Percentiles rank a stretch among this genome's conserved stretches.
These are phyloP conservation scores for Pseudomyrmex pallidus DNA, from an alignment of 1,140 invertebrate genomes.

Conservation along the genomic window DNA sequence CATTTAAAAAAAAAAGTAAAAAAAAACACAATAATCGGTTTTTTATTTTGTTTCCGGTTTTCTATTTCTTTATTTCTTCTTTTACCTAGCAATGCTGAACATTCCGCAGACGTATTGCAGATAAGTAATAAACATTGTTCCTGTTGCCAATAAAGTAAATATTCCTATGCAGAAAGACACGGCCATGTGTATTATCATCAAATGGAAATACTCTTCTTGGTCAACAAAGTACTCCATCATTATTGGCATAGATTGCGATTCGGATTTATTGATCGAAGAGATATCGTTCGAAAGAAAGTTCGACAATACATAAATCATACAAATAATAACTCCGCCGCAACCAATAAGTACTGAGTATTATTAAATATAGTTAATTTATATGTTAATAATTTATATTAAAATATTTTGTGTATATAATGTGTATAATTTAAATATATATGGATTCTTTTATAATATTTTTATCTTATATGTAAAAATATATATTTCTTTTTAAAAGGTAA, in stretches of 20 bases:
- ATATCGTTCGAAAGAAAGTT: neutral
- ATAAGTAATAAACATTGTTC: neutral
- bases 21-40: no score
- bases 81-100: neutral
- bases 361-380: neutral
- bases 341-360: neutral
- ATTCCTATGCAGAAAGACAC: neutral
- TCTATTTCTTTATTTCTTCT: no score
- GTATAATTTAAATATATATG: no score
- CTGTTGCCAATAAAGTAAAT: neutral
- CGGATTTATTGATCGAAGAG: neutral
- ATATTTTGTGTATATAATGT: no score
- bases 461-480: neutral
- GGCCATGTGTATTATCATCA: neutral
- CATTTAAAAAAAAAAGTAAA: no score
- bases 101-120: neutral
- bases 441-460: neutral
- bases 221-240: neutral
- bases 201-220: neutral
- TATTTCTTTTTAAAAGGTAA: neutral
- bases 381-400: neutral
- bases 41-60: no score
- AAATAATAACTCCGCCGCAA: neutral
- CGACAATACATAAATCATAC: neutral
- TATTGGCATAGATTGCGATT: neutral